Base-by-base conservation (phyloP, 2,888 invertebrate species). In the Eueremaeus valkanovi region DNA sequence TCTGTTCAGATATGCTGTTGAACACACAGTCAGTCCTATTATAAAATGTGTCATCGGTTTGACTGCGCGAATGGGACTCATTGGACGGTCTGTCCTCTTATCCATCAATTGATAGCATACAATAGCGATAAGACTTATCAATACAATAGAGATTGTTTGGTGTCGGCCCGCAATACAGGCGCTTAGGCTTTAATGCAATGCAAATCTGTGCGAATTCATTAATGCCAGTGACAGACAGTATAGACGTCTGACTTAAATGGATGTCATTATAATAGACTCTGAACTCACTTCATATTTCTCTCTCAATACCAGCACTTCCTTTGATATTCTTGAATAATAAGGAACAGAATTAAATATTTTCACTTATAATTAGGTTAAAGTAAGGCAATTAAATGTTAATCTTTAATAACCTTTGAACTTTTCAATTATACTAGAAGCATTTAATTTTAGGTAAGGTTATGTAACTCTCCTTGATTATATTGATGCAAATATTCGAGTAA, bases 211-310 rank as follows among this genome's bases (percentile, higher is more conserved):
- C 9, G 68, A 40, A 68, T 68, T 68, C 68, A 68, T 68, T 68
- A 68, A 42, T 68, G 68, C 68, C 68, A 42, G 16, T 24, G 24
- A 68, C 68, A 68, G 68, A 68, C 36, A 68, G 42, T 31, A 61
- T 1, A 61, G 61, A 31, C 61, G 31, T 27, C 18, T 68, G 68
- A 68, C 42, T 68, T 68, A 68, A 68, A 68, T 68, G 9, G 68
- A 68, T 68, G 68, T 24, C 40, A 68, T 68, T 68, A 68, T 68
- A 68, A 68, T 68, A 68, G 68, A 40, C 68, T 63, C 36, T 13
- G 31, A 63, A 63, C 5, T 55, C 33, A 63, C 33, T n/a, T 63
- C 0, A 61, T 61, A 63, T 63, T 63, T 63, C 21, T 63, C 18
- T 63, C 11, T 29, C 11, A n/a, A 3, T 16, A 6, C 18, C 31